These are phyloP conservation scores for Budorcas taxicolor DNA, from an alignment of 2,113 vertebrate genomes.

Conservation along the genomic window DNA sequence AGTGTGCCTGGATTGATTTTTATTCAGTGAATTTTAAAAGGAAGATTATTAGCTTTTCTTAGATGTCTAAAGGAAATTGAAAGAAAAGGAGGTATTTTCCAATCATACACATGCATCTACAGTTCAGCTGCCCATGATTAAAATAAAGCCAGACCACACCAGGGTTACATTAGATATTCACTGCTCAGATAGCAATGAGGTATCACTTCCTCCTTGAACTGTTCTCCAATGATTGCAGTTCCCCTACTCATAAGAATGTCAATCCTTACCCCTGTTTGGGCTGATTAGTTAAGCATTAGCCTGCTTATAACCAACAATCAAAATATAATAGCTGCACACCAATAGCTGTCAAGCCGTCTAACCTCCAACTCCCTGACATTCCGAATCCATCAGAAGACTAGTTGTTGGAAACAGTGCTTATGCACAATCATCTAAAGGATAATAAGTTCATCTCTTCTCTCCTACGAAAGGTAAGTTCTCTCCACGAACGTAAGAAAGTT, in stretches of 20 bases:
- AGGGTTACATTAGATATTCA: conserved; percentile 28
- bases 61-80: conserved; percentile 21
- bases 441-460: neutral
- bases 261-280: conserved; percentile 16
- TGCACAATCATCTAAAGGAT: neutral
- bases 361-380: neutral
- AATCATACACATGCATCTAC: conserved; percentile 14
- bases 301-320: neutral
- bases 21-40: conserved; percentile 43
- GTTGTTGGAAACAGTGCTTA: neutral
- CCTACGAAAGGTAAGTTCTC: neutral
- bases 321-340: conserved; percentile 31
- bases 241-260: neutral
- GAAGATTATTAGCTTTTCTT: conserved; percentile 37
- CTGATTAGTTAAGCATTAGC: conserved; percentile 39
- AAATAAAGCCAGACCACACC: conserved; percentile 34
- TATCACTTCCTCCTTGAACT: conserved; percentile 32
- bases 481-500: neutral
- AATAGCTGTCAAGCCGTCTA: conserved; percentile 8
- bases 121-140: conserved; percentile 46
- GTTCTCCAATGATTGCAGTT: neutral
- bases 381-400: neutral
- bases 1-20: conserved; percentile 16
- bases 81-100: conserved; percentile 61
- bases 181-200: conserved; percentile 32